phyloP scores from a whole-genome alignment of 2,888 invertebrate genomes.

The Esperia sulphurella region DNA sequence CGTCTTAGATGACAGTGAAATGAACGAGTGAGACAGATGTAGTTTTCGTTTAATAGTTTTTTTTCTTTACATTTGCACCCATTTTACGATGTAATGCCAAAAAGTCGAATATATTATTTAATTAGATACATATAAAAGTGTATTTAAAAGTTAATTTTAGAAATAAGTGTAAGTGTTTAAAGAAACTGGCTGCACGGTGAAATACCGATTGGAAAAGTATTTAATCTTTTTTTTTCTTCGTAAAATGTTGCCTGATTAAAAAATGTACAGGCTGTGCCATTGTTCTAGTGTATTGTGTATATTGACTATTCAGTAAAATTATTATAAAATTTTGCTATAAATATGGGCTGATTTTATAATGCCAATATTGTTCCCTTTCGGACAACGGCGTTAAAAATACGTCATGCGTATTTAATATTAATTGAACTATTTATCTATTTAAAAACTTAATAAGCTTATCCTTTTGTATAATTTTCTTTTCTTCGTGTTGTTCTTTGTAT shows the following conservation, averaged over 20 bases:
- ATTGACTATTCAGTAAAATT: conserved; percentile 26
- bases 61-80: no score
- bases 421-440: no score
- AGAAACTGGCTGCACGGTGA: conserved; percentile 58
- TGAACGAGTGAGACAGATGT: neutral
- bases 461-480: no score
- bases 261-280: conserved; percentile 53
- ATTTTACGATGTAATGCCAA: conserved; percentile 45
- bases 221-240: conserved; percentile 12
- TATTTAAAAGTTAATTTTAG: conserved; percentile 1
- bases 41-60: neutral
- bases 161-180: conserved; percentile 17
- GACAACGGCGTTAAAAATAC: neutral
- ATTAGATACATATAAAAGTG: conserved; percentile 4
- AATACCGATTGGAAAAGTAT: conserved; percentile 49
- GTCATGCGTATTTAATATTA: no score
- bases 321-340: conserved; percentile 19
- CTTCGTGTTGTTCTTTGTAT: no score
- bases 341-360: no score
- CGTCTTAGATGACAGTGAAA: no score
- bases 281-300: conserved; percentile 47
- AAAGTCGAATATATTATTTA: conserved; percentile 41
- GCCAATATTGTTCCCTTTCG: neutral
- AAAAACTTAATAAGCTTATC: no score
- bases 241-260: conserved; percentile 24